These are phyloP conservation scores for Papilio polytes DNA, from an alignment of 1,140 invertebrate species.

Conservation along the genomic window DNA sequence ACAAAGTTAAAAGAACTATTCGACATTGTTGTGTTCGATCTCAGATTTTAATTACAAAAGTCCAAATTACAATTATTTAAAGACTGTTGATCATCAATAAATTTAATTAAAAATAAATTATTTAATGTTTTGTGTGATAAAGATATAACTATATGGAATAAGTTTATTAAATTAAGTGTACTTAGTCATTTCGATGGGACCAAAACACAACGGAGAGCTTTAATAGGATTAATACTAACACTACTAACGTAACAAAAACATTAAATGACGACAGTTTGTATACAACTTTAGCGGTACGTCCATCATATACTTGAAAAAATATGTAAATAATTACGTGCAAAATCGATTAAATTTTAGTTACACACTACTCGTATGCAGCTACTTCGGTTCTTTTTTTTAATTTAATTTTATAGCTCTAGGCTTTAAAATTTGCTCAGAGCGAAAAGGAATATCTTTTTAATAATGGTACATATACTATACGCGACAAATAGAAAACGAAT, in stretches of 20 bases:
- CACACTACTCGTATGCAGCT: no score
- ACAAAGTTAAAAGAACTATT: conserved; percentile 40
- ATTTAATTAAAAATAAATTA: conserved; percentile 43
- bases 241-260: conserved; percentile 1
- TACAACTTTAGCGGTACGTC: not conserved
- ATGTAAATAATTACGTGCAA: not conserved
- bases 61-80: conserved; percentile 57
- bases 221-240: conserved; percentile 47
- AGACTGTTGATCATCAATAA: conserved; percentile 58
- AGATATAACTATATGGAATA: conserved; percentile 69
- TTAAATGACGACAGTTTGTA: not conserved
- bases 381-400: no score
- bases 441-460: no score
- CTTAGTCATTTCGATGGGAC: conserved; percentile 51
- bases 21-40: conserved; percentile 60
- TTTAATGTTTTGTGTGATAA: conserved; percentile 73
- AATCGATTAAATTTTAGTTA: no score
- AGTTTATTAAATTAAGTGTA: conserved; percentile 61
- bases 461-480: no score
- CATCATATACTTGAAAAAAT: not conserved
- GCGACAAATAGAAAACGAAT: not conserved
- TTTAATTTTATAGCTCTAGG: no score
- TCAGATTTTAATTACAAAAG: conserved; percentile 66
- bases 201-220: conserved; percentile 63
- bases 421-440: no score